Evolutionary conservation across 2,888 invertebrate species (phyloP).

Genomic region (Lepidochrysops patricia): DNA sequence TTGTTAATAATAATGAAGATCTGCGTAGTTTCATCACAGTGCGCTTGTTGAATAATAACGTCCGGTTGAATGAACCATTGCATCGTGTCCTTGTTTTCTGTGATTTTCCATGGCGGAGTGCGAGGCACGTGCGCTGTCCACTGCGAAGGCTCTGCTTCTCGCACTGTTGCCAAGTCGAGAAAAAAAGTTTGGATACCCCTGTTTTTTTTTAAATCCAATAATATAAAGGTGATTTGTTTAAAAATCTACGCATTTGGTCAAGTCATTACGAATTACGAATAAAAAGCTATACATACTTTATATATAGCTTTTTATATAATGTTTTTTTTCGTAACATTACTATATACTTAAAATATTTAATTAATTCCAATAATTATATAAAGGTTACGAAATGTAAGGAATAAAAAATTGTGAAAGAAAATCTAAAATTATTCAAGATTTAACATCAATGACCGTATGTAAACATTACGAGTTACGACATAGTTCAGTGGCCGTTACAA

Average conservation of each 20-base stretch:
- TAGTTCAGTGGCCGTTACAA: not conserved
- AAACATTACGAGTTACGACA: not conserved
- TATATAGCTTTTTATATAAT: not conserved
- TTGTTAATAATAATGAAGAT: constrained; percentile 64
- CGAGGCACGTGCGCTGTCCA: constrained; percentile 40
- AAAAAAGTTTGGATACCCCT: not conserved
- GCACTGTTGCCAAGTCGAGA: constrained; percentile 24
- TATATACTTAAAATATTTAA: not conserved
- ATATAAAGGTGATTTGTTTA: not conserved
- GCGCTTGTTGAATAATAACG: constrained; percentile 70
- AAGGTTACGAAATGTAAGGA: not conserved
- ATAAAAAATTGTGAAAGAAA: not conserved
- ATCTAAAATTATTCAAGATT: not conserved
- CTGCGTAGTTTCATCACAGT: constrained; percentile 64
- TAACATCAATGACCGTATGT: not conserved
- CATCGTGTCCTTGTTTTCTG: constrained; percentile 73
- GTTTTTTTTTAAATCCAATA: not conserved
- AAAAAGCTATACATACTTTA: too few species aligned
- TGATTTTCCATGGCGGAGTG: constrained; percentile 60
- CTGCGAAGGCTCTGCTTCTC: constrained; percentile 34
- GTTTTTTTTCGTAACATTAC: not conserved
- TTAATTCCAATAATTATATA: not conserved
- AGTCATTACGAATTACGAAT: too few species aligned
- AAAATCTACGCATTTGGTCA: not conserved
- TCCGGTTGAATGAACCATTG: constrained; percentile 73